Evolutionary conservation across 1,140 invertebrate genomes (phyloP).

Genomic region (Drosophila bifasciata): DNA sequence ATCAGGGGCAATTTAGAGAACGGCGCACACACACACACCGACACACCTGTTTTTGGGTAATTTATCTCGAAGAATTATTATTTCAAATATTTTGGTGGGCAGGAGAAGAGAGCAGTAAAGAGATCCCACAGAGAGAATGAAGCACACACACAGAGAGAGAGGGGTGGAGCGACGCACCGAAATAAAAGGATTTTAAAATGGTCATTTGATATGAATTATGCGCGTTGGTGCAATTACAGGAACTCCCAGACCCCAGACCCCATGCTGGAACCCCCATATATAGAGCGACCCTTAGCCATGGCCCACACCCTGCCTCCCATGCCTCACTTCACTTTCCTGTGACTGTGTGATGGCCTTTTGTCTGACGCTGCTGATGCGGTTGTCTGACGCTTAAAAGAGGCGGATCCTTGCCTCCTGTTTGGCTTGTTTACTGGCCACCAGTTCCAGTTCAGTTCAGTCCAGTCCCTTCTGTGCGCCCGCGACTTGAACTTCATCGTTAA

Average conservation of each 20-base stretch:
- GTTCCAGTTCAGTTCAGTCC: too few relatives aligned
- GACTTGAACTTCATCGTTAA: conserved; percentile 79
- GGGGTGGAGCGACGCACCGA: conserved; percentile 59
- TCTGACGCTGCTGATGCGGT: conserved; percentile 73
- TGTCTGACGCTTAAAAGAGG: conserved; percentile 63
- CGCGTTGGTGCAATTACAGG: conserved; percentile 82
- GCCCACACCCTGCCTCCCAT: not conserved
- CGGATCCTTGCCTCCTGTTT: conserved; percentile 23
- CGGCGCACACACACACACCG: conserved; percentile 59
- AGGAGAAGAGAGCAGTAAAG: conserved; percentile 23
- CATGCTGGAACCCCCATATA: not conserved
- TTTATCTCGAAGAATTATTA: conserved; percentile 84
- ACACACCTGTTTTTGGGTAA: conserved; percentile 83
- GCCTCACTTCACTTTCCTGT: conserved; percentile 17
- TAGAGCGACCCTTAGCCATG: too few relatives aligned
- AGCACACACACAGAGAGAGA: conserved; percentile 1
- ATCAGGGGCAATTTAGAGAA: conserved; percentile 77
- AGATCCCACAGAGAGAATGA: not conserved
- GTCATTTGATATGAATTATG: conserved; percentile 84
- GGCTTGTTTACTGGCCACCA: conserved; percentile 54
- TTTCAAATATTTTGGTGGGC: conserved; percentile 82
- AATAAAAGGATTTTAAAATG: conserved; percentile 84
- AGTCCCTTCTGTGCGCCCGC: conserved; percentile 33
- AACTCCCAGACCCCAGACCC: conserved; percentile 27
- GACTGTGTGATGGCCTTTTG: conserved; percentile 70